A percentile compares a stretch with the other conserved stretches of the same genome.
Evolutionary conservation across 2,113 vertebrate species (phyloP).

Genomic region (Microtus oregoni): DNA sequence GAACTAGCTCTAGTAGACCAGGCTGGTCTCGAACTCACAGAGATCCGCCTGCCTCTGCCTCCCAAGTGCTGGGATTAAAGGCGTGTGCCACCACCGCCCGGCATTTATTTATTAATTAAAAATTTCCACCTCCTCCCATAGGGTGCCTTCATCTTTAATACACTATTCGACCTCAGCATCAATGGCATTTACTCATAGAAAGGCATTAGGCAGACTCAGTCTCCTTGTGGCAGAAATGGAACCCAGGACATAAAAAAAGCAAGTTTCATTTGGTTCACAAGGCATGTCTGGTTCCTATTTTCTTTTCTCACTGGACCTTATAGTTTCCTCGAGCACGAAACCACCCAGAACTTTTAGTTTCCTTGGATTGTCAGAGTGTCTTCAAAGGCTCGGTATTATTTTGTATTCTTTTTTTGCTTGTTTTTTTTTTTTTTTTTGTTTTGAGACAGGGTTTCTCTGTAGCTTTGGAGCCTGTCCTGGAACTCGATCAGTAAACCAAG

Average conservation of each 20-base stretch:
- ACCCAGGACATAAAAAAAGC: background rate
- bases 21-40: too few relatives aligned
- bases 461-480: too few relatives aligned
- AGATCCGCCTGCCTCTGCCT: too few relatives aligned
- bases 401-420: too few relatives aligned
- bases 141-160: background rate
- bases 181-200: background rate
- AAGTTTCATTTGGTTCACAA: background rate
- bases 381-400: background rate
- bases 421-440: too few relatives aligned
- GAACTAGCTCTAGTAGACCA: too few relatives aligned
- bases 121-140: too few relatives aligned
- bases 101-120: too few relatives aligned
- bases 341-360: background rate
- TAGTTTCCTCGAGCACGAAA: background rate
- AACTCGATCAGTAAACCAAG: too few relatives aligned
- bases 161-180: background rate
- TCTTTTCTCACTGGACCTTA: background rate
- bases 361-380: background rate
- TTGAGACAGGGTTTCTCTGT: too few relatives aligned
- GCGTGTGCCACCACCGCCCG: too few relatives aligned
- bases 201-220: background rate
- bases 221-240: background rate
- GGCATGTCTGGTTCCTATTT: background rate
- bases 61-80: too few relatives aligned